Evolutionary conservation across 2,888 invertebrate genomes (phyloP).

Genomic region (Penaeus monodon): DNA sequence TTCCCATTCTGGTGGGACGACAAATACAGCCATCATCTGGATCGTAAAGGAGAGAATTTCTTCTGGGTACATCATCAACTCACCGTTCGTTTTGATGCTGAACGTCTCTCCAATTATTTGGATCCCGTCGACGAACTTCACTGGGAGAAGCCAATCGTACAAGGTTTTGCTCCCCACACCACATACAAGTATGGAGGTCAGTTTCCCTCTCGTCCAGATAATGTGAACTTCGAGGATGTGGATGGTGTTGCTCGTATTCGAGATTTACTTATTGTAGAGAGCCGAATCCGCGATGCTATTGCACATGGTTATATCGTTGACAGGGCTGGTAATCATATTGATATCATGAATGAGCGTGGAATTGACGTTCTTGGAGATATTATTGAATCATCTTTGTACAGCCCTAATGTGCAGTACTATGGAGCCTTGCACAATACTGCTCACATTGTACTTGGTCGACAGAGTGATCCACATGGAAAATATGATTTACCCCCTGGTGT

Average conservation of each 20-base stretch:
- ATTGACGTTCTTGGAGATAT: constrained; percentile 65
- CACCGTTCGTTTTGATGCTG: constrained; percentile 76
- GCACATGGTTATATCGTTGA: constrained; percentile 72
- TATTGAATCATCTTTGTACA: constrained; percentile 66
- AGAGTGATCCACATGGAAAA: constrained; percentile 69
- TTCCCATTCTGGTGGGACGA: constrained; percentile 64
- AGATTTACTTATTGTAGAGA: constrained; percentile 71
- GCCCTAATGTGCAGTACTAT: constrained; percentile 66
- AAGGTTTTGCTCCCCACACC: constrained; percentile 76
- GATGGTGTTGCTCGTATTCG: constrained; percentile 64
- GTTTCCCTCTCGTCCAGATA: constrained; percentile 68
- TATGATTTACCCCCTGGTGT: constrained; percentile 68
- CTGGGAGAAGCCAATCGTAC: constrained; percentile 66
- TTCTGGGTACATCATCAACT: constrained; percentile 74
- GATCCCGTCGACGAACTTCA: constrained; percentile 65
- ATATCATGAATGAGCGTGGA: constrained; percentile 64
- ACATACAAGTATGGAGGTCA: constrained; percentile 76
- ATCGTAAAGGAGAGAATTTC: constrained; percentile 69
- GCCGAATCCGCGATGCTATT: constrained; percentile 75
- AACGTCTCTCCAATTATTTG: constrained; percentile 77
- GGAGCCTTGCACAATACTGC: constrained; percentile 43
- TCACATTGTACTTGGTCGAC: constrained; percentile 45
- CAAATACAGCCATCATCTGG: constrained; percentile 50
- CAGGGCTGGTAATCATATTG: constrained; percentile 53
- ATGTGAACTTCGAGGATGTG: constrained; percentile 66